A percentile compares a stretch with the other conserved stretches of the same genome.
Conservation (phyloP, 2,113 vertebrate species). For the Cacatua alba region DNA sequence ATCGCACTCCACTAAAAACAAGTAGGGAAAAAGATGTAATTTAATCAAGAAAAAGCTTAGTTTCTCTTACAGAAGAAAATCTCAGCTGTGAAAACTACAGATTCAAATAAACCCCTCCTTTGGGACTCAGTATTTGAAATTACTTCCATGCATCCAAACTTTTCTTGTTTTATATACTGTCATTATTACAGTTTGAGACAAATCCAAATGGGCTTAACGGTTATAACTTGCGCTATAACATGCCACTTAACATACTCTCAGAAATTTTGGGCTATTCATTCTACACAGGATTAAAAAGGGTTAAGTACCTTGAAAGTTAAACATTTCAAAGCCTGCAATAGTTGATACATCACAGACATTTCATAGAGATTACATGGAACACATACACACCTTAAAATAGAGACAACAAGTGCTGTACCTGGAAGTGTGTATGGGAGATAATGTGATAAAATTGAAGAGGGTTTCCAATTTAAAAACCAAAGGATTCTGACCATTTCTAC, state of each 20-base stretch:
- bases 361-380: neutral
- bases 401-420: neutral
- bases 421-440: neutral
- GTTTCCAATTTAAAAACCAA: neutral
- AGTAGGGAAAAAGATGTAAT: neutral
- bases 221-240: neutral
- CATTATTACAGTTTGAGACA: neutral
- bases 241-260: neutral
- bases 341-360: neutral
- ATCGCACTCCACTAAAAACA: neutral
- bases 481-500: neutral
- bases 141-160: neutral
- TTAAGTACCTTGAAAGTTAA: neutral
- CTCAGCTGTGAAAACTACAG: neutral
- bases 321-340: neutral
- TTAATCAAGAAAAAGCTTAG: neutral
- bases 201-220: neutral
- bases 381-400: neutral
- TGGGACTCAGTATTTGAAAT: neutral
- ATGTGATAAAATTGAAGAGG: neutral
- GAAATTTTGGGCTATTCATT: neutral
- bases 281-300: neutral
- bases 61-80: neutral
- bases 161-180: neutral
- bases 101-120: neutral